Percentiles rank a stretch among this genome's conserved stretches.
Conservation (phyloP, 53 echinoderm and acorn worm species). For the Henricia sp. region DNA sequence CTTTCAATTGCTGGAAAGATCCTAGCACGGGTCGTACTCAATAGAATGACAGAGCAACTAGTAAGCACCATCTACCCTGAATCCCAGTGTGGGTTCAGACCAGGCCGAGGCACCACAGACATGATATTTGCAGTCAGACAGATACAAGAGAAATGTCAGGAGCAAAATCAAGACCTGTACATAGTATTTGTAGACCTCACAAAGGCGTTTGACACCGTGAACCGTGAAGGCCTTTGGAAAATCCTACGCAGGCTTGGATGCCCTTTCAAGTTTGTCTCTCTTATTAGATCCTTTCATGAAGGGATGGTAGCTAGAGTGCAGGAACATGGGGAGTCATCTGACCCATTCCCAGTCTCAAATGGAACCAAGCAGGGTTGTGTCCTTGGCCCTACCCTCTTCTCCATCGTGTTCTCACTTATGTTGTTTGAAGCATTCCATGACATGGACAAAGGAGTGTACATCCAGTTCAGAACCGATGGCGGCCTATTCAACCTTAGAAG, state of each 20-base stretch:
- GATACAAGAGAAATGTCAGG: too few relatives aligned
- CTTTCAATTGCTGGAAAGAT: slow-evolving; percentile 32
- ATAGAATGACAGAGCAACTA: slow-evolving; percentile 30
- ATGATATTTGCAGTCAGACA: too few relatives aligned
- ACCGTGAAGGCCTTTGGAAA: neutral
- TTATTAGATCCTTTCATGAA: neutral
- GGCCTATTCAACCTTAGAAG: slow-evolving; percentile 2
- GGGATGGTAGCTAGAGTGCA: slow-evolving; percentile 2
- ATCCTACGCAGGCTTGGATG: too few relatives aligned
- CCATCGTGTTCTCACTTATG: neutral
- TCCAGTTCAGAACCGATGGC: neutral
- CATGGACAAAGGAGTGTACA: neutral
- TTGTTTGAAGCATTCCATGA: neutral
- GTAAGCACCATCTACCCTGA: slow-evolving; percentile 9
- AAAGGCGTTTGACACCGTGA: too few relatives aligned
- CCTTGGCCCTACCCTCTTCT: neutral
- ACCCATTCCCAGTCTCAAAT: neutral
- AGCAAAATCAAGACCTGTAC: too few relatives aligned
- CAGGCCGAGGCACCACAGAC: too few relatives aligned
- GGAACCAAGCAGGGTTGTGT: neutral
- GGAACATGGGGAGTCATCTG: neutral
- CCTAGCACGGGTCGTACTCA: slow-evolving; percentile 16
- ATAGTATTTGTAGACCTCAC: too few relatives aligned
- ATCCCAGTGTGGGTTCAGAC: too few relatives aligned
- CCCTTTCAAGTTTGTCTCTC: too few relatives aligned